Conservation (phyloP, 2,113 vertebrate genomes). For the Pholis gunnellus region DNA sequence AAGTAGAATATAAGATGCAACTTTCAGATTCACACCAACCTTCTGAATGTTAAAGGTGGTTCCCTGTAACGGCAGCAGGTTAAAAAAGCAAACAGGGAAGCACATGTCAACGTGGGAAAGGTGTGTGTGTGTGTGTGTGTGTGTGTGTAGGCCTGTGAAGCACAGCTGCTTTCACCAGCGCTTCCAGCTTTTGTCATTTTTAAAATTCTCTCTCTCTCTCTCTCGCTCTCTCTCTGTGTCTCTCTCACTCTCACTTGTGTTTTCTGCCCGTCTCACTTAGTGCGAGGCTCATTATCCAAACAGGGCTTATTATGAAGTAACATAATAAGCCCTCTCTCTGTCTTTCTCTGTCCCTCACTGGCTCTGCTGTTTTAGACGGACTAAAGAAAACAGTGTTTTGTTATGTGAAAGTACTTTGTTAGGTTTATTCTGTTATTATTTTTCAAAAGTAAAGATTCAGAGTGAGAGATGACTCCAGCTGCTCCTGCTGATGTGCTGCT, state of each 20-base stretch:
- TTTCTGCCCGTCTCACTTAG: conserved; percentile 25
- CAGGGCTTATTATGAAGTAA: conserved; percentile 19
- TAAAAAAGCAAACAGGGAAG: conserved; percentile 30
- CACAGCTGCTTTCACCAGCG: conserved; percentile 38
- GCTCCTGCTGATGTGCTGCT: neutral
- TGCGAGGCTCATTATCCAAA: conserved; percentile 15
- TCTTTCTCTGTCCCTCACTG: conserved; percentile 3
- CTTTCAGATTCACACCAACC: neutral
- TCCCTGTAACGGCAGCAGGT: conserved; percentile 12
- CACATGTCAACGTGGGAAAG: conserved; percentile 39
- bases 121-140: conserved; percentile 9
- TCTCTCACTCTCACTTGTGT: conserved; percentile 14
- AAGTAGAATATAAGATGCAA: neutral
- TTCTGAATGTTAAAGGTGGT: neutral
- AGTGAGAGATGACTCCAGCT: neutral
- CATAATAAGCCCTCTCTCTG: neutral
- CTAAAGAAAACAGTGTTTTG: neutral
- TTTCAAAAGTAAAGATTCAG: neutral
- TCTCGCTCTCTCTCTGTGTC: neutral
- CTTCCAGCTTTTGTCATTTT: conserved; percentile 39
- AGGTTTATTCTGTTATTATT: neutral
- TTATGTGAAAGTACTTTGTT: neutral
- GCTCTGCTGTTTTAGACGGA: neutral
- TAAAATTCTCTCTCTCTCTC: conserved; percentile 14
- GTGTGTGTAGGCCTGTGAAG: neutral